These are phyloP conservation scores for Epinotia nisella DNA, from an alignment of 2,888 invertebrate genomes.

Conservation along the genomic window DNA sequence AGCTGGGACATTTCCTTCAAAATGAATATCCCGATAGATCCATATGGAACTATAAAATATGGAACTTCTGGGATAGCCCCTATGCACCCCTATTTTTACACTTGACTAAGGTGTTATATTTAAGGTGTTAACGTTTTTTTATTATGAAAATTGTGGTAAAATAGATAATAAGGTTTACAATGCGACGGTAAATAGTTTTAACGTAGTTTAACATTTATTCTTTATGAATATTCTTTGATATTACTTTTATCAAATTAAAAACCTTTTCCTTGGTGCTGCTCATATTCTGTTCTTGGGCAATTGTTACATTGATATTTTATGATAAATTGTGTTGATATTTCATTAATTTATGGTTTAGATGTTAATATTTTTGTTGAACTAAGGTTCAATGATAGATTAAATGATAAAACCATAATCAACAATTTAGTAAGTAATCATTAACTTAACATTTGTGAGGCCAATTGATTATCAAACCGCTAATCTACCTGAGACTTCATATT, in stretches of 20 bases:
- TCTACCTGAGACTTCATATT: conserved; percentile 56
- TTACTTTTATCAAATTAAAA: neutral
- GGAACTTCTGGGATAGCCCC: no score
- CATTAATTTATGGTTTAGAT: conserved; percentile 12
- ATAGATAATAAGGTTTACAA: neutral
- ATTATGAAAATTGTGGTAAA: conserved; percentile 3
- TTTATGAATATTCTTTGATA: neutral
- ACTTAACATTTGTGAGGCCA: conserved; percentile 58
- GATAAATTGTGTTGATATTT: conserved; percentile 1
- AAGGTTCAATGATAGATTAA: neutral
- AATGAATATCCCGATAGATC: no score
- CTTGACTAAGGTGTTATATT: no score
- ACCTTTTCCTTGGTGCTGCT: neutral
- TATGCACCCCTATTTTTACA: no score
- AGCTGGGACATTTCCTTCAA: no score
- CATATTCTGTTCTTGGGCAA: neutral
- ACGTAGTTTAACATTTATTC: neutral
- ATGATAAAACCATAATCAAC: conserved; percentile 10
- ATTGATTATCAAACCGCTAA: conserved; percentile 53
- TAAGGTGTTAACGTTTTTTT: neutral
- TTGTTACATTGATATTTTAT: conserved; percentile 22
- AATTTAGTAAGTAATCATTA: conserved; percentile 30
- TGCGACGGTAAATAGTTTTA: conserved; percentile 43
- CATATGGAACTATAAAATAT: no score
- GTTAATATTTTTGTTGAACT: conserved; percentile 13